Conservation (phyloP, 2,797 vertebrate species). For the Columba guinea region DNA sequence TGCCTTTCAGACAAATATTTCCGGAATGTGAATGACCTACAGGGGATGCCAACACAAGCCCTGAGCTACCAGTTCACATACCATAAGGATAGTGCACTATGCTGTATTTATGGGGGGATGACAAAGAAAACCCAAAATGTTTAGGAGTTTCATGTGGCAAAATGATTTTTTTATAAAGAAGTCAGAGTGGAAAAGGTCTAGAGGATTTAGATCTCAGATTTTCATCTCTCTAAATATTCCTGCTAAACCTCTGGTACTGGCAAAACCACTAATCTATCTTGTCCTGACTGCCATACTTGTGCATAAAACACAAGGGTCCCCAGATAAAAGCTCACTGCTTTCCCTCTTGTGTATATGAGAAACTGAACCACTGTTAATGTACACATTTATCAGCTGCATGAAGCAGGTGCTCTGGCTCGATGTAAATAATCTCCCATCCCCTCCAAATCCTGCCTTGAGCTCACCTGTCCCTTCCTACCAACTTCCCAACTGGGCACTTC, state of each 20-base stretch:
- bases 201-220: background rate
- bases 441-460: background rate
- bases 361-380: background rate
- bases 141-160: background rate
- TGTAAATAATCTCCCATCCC: background rate
- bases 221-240: background rate
- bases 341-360: background rate
- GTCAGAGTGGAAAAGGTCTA: background rate
- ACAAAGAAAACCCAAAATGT: background rate
- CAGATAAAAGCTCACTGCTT: background rate
- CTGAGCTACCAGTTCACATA: rapidly evolving
- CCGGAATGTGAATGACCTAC: conserved; percentile 53
- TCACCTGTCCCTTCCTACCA: background rate
- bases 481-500: background rate
- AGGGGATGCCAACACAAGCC: background rate
- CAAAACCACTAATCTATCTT: background rate
- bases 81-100: background rate
- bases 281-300: background rate
- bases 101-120: background rate
- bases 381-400: background rate
- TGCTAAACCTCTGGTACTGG: background rate
- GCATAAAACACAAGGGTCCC: background rate
- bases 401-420: background rate
- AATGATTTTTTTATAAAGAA: background rate
- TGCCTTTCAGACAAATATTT: conserved; percentile 66